Conservation (phyloP, 1,140 invertebrate genomes). For the Spodoptera litura region DNA sequence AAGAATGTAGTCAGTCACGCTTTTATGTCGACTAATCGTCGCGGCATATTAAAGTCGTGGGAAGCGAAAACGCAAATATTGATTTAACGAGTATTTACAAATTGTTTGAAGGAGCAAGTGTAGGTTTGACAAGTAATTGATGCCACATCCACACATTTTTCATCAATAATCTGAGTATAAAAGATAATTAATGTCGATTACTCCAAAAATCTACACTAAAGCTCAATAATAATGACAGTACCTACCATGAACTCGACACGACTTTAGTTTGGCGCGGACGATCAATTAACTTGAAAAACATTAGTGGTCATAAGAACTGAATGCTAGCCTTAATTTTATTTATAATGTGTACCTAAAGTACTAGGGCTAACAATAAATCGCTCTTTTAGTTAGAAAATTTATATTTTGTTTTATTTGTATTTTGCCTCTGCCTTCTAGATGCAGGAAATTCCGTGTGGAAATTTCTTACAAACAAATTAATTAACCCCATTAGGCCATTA, state of each 20-base stretch:
- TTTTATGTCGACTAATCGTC: conserved; percentile 49
- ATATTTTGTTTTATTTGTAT: conserved; percentile 74
- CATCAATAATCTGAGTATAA: neutral
- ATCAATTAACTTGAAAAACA: conserved; percentile 55
- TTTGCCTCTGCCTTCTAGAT: too few relatives aligned
- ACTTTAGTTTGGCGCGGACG: conserved; percentile 56
- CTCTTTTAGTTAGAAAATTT: conserved; percentile 84
- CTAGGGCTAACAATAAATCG: conserved; percentile 81
- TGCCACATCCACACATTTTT: neutral
- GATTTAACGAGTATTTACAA: neutral
- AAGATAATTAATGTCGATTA: neutral
- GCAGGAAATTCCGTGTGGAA: neutral
- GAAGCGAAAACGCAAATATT: conserved; percentile 2
- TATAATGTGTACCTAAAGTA: conserved; percentile 73
- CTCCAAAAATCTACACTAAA: neutral
- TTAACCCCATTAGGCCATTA: neutral
- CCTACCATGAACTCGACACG: conserved; percentile 20
- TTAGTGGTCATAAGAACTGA: conserved; percentile 83
- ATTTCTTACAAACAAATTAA: neutral
- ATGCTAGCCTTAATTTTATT: conserved; percentile 84
- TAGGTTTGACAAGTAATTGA: neutral
- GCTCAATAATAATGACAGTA: neutral
- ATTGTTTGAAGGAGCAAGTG: neutral
- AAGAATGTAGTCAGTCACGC: conserved; percentile 51
- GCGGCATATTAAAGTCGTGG: conserved; percentile 31